Evolutionary conservation across 2,888 invertebrate genomes (phyloP).

Genomic region (Resseliella maxima): DNA sequence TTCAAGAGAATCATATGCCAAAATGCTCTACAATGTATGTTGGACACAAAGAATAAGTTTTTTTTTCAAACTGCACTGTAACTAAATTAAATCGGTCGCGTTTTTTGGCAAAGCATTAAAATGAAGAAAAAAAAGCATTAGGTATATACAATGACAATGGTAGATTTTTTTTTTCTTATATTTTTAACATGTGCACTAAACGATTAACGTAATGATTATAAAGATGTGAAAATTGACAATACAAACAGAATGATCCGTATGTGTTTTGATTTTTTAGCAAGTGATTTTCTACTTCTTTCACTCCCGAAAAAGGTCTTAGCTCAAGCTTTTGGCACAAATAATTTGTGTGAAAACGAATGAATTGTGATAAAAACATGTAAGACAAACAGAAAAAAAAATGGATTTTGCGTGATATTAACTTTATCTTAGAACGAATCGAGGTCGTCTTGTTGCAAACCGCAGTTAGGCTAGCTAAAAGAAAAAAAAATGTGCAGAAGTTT

Average conservation of each 20-base stretch:
- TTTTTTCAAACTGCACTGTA: not conserved
- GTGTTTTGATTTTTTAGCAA: not conserved
- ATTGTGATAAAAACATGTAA: no score
- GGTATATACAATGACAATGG: not conserved
- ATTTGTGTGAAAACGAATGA: no score
- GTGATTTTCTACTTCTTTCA: not conserved
- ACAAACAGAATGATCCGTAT: not conserved
- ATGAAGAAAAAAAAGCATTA: not conserved
- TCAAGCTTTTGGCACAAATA: no score
- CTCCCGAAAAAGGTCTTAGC: no score
- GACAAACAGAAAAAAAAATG: not conserved
- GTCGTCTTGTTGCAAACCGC: not conserved
- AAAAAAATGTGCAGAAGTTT: no score
- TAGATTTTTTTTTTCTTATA: not conserved
- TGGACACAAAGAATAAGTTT: not conserved
- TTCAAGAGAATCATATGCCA: not conserved
- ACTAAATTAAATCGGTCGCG: not conserved
- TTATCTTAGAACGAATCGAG: no score
- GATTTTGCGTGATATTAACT: no score
- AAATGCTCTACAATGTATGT: not conserved
- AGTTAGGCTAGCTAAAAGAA: no score
- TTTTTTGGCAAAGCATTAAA: not conserved
- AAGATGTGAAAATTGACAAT: conserved; percentile 39
- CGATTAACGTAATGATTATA: conserved; percentile 36
- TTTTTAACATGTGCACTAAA: not conserved